Evolutionary conservation across 2,888 invertebrate species (phyloP).

Genomic region (Rhynchonema sp.): DNA sequence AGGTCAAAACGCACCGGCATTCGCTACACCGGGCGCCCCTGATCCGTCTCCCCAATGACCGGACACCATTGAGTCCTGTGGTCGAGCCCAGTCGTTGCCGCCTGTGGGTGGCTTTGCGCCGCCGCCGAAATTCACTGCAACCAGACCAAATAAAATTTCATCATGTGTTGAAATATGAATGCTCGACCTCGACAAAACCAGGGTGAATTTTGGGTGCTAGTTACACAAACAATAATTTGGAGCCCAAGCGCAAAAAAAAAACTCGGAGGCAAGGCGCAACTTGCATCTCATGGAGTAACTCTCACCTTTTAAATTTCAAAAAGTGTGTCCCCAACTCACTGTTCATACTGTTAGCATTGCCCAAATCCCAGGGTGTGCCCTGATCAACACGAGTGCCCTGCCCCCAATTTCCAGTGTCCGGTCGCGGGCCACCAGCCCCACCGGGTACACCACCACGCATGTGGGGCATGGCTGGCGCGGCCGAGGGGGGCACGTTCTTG

Average conservation of each 20-base stretch:
- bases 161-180: too few relatives aligned
- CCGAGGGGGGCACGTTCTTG: constrained; percentile 11
- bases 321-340: too few relatives aligned
- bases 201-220: too few relatives aligned
- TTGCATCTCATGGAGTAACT: too few relatives aligned
- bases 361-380: constrained; percentile 6
- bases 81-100: neutral
- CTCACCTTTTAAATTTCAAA: too few relatives aligned
- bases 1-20: too few relatives aligned
- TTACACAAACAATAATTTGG: too few relatives aligned
- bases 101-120: neutral
- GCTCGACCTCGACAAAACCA: too few relatives aligned
- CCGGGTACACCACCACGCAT: neutral
- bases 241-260: too few relatives aligned
- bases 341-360: too few relatives aligned
- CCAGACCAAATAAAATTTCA: neutral
- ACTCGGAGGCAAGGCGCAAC: too few relatives aligned
- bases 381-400: constrained; percentile 3
- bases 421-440: neutral
- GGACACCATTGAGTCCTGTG: neutral
- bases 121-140: neutral
- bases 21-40: too few relatives aligned
- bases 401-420: neutral
- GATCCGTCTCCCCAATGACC: neutral
- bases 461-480: neutral